These are phyloP conservation scores for Seriola dumerili DNA, from an alignment of 2,113 vertebrate species.

Conservation along the genomic window DNA sequence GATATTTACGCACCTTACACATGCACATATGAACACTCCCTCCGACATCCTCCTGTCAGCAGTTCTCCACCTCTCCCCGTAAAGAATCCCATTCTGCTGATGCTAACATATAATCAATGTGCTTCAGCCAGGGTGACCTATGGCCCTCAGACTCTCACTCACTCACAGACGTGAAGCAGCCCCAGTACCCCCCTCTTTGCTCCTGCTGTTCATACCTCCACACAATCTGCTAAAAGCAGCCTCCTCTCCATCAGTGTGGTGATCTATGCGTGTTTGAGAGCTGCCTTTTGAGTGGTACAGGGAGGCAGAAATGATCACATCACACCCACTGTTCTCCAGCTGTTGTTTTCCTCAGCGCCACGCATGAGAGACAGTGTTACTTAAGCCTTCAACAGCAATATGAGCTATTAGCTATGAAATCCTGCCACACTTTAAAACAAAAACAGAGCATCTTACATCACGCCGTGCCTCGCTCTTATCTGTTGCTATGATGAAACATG, in stretches of 20 bases:
- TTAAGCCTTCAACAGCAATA: conserved; percentile 10
- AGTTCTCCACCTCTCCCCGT: conserved; percentile 38
- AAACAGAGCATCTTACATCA: conserved; percentile 34
- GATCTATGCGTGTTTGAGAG: conserved; percentile 16
- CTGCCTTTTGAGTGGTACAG: conserved; percentile 20
- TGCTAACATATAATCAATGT: conserved; percentile 63
- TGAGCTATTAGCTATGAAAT: conserved; percentile 29
- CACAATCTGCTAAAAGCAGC: conserved; percentile 56
- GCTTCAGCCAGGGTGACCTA: conserved; percentile 56
- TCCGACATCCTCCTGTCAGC: conserved; percentile 60
- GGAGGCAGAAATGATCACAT: conserved; percentile 43
- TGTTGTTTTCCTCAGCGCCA: conserved; percentile 49
- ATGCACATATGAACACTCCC: background rate
- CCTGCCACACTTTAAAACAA: conserved; percentile 16
- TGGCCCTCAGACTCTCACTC: conserved; percentile 15
- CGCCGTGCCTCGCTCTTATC: conserved; percentile 6
- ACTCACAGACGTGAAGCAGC: conserved; percentile 19
- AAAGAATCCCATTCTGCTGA: conserved; percentile 67
- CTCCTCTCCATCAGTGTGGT: conserved; percentile 20
- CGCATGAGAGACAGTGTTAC: conserved; percentile 12
- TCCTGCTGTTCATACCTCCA: conserved; percentile 16
- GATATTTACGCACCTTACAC: background rate
- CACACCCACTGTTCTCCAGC: conserved; percentile 54
- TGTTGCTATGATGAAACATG: conserved; percentile 32
- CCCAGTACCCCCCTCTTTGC: conserved; percentile 13